These are phyloP conservation scores for Pangasianodon hypophthalmus DNA, from an alignment of 2,113 vertebrate species.

Conservation along the genomic window DNA sequence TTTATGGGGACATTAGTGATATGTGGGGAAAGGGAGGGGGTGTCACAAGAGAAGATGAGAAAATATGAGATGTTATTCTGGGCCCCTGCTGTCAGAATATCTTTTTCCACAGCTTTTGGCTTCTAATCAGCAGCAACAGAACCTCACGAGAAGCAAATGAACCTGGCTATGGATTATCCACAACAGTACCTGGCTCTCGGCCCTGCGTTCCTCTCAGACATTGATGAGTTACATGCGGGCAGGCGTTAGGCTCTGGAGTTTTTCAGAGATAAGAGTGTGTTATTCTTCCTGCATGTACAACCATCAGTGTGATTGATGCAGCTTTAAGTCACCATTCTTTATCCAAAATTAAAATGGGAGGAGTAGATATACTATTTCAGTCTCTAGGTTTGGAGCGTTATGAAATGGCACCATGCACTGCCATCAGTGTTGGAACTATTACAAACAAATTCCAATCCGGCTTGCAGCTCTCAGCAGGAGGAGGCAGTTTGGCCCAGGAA, in stretches of 20 bases:
- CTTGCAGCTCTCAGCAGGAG: conserved; percentile 35
- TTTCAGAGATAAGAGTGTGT: background rate
- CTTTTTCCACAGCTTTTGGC: background rate
- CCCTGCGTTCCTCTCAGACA: background rate
- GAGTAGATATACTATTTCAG: background rate
- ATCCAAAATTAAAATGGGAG: background rate
- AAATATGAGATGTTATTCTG: conserved; percentile 8
- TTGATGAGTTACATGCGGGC: conserved; percentile 23
- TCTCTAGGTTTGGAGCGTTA: conserved; percentile 17
- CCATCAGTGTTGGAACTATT: conserved; percentile 52
- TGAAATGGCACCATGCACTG: conserved; percentile 52
- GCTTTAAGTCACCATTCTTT: background rate
- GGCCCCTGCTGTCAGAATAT: conserved; percentile 3
- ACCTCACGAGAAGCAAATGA: background rate
- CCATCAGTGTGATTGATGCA: background rate
- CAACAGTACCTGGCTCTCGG: background rate
- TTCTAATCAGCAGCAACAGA: conserved; percentile 18
- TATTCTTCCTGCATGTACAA: conserved; percentile 9
- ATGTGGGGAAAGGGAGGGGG: background rate
- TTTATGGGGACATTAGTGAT: conserved; percentile 11
- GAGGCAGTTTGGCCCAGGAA: conserved; percentile 17
- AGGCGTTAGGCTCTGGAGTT: background rate
- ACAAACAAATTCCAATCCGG: conserved; percentile 48
- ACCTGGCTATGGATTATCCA: background rate
- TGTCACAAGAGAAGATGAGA: background rate